Conservation (phyloP, 2,888 invertebrate genomes). For the Ennomos fuscantarius region DNA sequence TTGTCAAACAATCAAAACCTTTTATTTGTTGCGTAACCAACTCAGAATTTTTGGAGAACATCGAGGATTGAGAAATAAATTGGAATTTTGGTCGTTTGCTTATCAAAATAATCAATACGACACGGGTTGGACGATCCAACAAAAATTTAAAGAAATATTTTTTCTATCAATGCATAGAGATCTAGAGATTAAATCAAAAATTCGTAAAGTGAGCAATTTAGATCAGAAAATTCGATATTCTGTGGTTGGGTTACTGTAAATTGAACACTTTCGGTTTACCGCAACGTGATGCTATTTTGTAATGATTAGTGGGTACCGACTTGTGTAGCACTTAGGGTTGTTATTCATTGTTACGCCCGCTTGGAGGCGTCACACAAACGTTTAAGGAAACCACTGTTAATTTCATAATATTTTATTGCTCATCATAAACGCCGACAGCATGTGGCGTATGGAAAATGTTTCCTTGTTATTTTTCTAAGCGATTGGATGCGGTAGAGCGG, state of each 20-base stretch:
- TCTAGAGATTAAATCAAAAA: constrained; percentile 1
- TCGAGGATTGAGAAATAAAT: constrained; percentile 11
- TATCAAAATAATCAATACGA: constrained; percentile 21
- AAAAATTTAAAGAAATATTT: not conserved
- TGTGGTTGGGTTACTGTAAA: constrained; percentile 38
- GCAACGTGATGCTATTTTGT: constrained; percentile 39
- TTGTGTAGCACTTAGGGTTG: constrained; percentile 22
- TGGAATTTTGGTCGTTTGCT: constrained; percentile 12
- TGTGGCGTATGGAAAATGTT: constrained; percentile 49
- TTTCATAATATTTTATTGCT: constrained; percentile 57
- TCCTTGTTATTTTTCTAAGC: constrained; percentile 43
- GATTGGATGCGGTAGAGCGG: constrained; percentile 34
- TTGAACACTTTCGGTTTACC: constrained; percentile 40
- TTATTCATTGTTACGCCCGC: constrained; percentile 30
- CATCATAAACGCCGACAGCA: constrained; percentile 50
- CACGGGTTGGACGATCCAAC: constrained; percentile 3
- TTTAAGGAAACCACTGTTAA: constrained; percentile 40
- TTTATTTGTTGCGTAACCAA: constrained; percentile 29
- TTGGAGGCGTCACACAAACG: constrained; percentile 9
- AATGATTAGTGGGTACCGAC: constrained; percentile 33
- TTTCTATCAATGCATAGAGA: not conserved
- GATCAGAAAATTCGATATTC: constrained; percentile 32
- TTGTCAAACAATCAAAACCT: constrained; percentile 32
- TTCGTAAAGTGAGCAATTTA: constrained; percentile 16
- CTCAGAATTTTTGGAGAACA: not conserved